A percentile compares a stretch with the other conserved stretches of the same genome.
These are phyloP conservation scores for Excalfactoria chinensis DNA, from an alignment of 2,113 vertebrate species.

Conservation along the genomic window DNA sequence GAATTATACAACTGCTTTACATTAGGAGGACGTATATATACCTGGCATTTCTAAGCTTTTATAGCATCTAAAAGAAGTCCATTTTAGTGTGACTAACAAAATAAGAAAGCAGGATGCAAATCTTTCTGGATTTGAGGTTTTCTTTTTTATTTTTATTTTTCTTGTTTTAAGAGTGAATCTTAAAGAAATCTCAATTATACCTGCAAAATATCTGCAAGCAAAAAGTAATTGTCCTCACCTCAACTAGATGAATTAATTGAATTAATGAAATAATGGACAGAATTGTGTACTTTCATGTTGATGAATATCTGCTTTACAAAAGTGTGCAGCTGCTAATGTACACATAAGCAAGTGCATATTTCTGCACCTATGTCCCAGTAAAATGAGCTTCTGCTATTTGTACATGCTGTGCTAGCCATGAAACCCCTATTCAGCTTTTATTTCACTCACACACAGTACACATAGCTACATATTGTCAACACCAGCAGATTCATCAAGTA, in stretches of 20 bases:
- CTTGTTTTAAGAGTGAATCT: neutral
- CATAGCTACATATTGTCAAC: neutral
- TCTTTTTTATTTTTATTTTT: neutral
- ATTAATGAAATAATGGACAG: neutral
- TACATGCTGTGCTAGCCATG: neutral
- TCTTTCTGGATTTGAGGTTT: neutral
- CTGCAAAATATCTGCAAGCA: neutral
- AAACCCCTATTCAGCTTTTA: neutral
- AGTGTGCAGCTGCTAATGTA: neutral
- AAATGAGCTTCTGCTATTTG: neutral
- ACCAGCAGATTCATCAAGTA: neutral
- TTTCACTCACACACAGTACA: neutral
- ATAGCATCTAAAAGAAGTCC: neutral
- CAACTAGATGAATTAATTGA: neutral
- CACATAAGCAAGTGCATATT: neutral
- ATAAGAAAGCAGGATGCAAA: neutral
- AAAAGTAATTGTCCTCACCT: neutral
- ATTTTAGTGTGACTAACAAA: neutral
- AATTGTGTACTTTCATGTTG: neutral
- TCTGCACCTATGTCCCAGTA: neutral
- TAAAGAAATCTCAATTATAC: neutral
- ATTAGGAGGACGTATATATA: neutral
- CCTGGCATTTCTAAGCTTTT: neutral
- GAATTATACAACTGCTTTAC: neutral
- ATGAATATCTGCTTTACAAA: neutral